These are phyloP conservation scores for Lordiphosa andalusiaca DNA, from an alignment of 2,888 invertebrate species.

Conservation along the genomic window DNA sequence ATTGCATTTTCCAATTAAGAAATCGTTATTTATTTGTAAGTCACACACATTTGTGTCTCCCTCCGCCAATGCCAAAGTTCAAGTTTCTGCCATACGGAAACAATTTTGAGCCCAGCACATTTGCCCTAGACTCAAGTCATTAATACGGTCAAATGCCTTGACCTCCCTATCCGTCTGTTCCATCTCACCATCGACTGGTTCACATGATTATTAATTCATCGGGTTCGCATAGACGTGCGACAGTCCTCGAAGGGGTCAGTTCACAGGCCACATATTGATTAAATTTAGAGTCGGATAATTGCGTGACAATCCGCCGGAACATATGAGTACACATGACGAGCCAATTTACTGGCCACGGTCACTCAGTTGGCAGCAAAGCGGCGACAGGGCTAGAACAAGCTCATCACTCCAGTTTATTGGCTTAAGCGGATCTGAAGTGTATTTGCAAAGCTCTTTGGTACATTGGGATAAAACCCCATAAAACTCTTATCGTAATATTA, in stretches of 20 bases:
- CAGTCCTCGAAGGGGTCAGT: neutral
- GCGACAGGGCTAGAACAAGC: constrained; percentile 21
- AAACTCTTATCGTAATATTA: constrained; percentile 19
- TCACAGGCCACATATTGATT: constrained; percentile 51
- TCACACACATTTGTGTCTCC: no score
- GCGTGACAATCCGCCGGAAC: constrained; percentile 60
- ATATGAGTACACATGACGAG: constrained; percentile 26
- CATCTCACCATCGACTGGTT: constrained; percentile 40
- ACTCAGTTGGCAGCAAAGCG: constrained; percentile 40
- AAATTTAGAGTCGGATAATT: constrained; percentile 60
- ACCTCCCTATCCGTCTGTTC: constrained; percentile 31
- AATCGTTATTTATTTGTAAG: no score
- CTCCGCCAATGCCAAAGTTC: neutral
- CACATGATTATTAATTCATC: constrained; percentile 63
- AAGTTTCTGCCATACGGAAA: constrained; percentile 8
- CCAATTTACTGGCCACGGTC: constrained; percentile 26
- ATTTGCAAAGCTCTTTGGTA: constrained; percentile 44
- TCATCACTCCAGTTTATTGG: neutral
- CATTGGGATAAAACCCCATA: constrained; percentile 25
- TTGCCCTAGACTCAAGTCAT: constrained; percentile 16
- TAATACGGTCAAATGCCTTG: constrained; percentile 32
- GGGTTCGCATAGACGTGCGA: constrained; percentile 15
- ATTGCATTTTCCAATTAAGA: no score
- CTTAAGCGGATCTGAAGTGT: constrained; percentile 5
- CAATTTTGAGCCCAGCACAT: constrained; percentile 1